Base-by-base conservation (phyloP, 2,113 vertebrate genomes). In the Oncorhynchus gorbuscha region DNA sequence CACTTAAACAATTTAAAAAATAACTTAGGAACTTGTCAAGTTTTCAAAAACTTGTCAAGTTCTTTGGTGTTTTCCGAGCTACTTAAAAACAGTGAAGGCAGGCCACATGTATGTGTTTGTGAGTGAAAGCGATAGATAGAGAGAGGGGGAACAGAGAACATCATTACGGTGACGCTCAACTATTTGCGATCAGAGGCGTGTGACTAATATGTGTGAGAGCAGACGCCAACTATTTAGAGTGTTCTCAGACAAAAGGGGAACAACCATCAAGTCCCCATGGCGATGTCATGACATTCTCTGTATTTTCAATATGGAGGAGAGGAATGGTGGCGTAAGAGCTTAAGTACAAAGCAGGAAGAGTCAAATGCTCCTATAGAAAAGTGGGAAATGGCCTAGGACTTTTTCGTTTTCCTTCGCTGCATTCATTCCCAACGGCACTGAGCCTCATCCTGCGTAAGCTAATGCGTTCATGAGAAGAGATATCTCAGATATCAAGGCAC, bases 401-500 rank as follows among this genome's bases (percentile, higher is more conserved):
- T 6, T 39, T 18, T 39, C 35, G 35, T 39, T 39, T 39, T 39
- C 35, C 35, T 2, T 79, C 67, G 66, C 12, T 66, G 65, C 55
- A 30, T 24, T n/a, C 32, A 58, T 26, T 22, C 71, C 64, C 9
- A 68, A 16, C 49, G 24, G 67, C 48, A 32, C 4, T 45, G 9
- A 45, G 3, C 39, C 39, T 45, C 14, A 51, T 5, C 18, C 64
- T 72, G 55, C 26, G 77, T 69, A 69, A 26, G 39, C 39, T 12
- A 45, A 45, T 73, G 67, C 76, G 74, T 71, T 71, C 71, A 79
- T n/a, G 71, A 76, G 69, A 78, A 55, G 59, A 72, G 67, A n/a
- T 79, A 49, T 88, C 86, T 90, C 83, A 73, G 67, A 87, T 90
- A 81, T 89, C 86, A 83, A 55, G 69, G 55, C 58, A 64, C 13